phyloP scores from a whole-genome alignment of 2,888 invertebrate species.

The Koerneria pararmatus region DNA sequence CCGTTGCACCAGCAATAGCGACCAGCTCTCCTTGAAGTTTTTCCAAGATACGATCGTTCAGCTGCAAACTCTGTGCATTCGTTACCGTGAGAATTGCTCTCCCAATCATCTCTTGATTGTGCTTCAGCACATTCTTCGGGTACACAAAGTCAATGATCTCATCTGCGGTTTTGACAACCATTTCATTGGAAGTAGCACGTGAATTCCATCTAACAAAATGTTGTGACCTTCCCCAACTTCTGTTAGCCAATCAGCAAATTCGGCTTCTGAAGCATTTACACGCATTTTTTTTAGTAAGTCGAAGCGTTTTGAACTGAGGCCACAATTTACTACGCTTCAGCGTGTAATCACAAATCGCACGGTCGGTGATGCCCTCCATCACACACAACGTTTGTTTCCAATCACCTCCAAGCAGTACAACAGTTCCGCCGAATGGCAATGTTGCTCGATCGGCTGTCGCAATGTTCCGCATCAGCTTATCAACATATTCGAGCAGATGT shows the following conservation, averaged over 20 bases:
- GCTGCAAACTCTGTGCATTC: not conserved
- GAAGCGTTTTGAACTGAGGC: not conserved
- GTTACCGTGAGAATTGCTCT: not conserved
- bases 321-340: slow-evolving; percentile 1
- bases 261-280: not conserved
- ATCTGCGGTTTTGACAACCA: not conserved
- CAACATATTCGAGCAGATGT: not conserved
- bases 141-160: not conserved
- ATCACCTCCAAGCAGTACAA: slow-evolving; percentile 4
- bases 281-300: slow-evolving; percentile 1
- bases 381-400: slow-evolving; percentile 18
- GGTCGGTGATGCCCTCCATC: not conserved
- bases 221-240: not conserved
- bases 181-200: not conserved
- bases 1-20: not conserved
- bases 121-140: not conserved
- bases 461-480: not conserved
- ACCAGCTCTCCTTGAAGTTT: slow-evolving; percentile 1
- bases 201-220: not conserved
- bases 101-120: not conserved
- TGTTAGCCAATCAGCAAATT: slow-evolving; percentile 10
- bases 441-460: not conserved
- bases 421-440: slow-evolving; percentile 9
- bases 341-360: slow-evolving; percentile 9
- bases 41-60: not conserved